Evolutionary conservation across 2,797 vertebrate genomes (phyloP).

Genomic region (Tragopan temminckii): DNA sequence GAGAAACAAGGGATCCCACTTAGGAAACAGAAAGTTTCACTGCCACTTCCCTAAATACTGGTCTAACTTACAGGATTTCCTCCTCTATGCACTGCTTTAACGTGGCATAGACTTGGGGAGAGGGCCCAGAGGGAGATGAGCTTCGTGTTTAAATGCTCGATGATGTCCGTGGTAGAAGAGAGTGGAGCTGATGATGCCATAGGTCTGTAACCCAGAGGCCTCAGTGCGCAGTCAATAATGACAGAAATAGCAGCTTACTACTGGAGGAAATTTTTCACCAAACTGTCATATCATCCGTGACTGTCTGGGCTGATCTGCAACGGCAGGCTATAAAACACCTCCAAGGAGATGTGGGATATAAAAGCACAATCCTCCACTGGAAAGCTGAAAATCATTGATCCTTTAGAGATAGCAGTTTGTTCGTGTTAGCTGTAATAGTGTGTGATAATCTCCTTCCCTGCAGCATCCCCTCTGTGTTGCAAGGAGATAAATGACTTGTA

Average conservation of each 20-base stretch:
- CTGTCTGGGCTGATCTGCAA: not conserved
- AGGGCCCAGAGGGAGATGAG: not conserved
- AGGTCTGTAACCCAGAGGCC: not conserved
- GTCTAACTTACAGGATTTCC: not conserved
- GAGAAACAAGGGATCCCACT: not conserved
- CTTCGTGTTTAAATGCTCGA: accelerated
- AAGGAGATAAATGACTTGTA: not conserved
- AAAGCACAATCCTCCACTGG: not conserved
- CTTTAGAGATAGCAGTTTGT: not conserved
- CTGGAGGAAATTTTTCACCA: slow-evolving; percentile 53
- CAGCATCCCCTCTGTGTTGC: not conserved
- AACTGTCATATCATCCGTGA: slow-evolving; percentile 19
- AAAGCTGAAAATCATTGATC: not conserved
- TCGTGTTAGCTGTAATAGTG: not conserved
- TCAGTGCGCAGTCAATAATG: not conserved
- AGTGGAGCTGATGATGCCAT: not conserved
- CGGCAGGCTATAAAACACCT: not conserved
- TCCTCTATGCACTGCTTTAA: not conserved
- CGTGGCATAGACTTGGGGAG: not conserved
- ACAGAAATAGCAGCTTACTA: slow-evolving; percentile 50
- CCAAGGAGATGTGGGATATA: not conserved
- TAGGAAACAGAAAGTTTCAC: not conserved
- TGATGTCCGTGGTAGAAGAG: not conserved
- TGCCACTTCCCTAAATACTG: not conserved
- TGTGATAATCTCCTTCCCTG: not conserved